Evolutionary conservation across 2,888 invertebrate genomes (phyloP).

Genomic region (Cremastinae sp.): DNA sequence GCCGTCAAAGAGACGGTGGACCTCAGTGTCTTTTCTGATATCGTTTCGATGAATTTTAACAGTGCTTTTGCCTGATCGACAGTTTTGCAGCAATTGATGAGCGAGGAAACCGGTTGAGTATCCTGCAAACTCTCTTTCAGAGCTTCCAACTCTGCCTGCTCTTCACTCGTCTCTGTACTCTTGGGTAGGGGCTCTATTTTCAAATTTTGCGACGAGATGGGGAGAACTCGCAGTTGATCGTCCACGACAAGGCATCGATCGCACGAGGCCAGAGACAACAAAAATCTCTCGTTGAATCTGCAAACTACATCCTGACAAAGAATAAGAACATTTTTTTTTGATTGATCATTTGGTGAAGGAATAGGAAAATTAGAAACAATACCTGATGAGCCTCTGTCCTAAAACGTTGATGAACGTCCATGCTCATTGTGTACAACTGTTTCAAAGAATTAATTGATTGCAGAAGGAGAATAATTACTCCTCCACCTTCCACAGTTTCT

Average conservation of each 20-base stretch:
- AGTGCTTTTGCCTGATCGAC: slow-evolving; percentile 96
- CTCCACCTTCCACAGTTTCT: slow-evolving; percentile 99
- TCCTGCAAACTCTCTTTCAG: slow-evolving; percentile 92
- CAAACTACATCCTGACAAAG: slow-evolving; percentile 88
- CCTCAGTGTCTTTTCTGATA: slow-evolving; percentile 93
- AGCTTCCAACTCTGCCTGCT: slow-evolving; percentile 85
- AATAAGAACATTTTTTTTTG: too few relatives aligned
- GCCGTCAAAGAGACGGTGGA: slow-evolving; percentile 98
- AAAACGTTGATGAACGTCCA: slow-evolving; percentile 98
- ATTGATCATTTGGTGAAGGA: neutral
- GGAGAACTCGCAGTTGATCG: slow-evolving; percentile 94
- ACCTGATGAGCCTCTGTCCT: slow-evolving; percentile 95
- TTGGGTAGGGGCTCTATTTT: slow-evolving; percentile 88
- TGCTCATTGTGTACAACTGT: slow-evolving; percentile 96
- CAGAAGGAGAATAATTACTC: slow-evolving; percentile 94
- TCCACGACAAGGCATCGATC: slow-evolving; percentile 95
- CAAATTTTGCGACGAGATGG: slow-evolving; percentile 93
- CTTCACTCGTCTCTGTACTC: slow-evolving; percentile 80
- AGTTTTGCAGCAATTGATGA: slow-evolving; percentile 95
- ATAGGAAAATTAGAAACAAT: slow-evolving; percentile 12
- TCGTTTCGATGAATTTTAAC: slow-evolving; percentile 95
- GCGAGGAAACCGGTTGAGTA: slow-evolving; percentile 94
- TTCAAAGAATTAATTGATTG: slow-evolving; percentile 92
- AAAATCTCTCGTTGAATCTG: slow-evolving; percentile 97
- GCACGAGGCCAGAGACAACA: slow-evolving; percentile 94